These are phyloP conservation scores for Zaprionus camerounensis DNA, from an alignment of 1,140 invertebrate genomes.

Conservation along the genomic window DNA sequence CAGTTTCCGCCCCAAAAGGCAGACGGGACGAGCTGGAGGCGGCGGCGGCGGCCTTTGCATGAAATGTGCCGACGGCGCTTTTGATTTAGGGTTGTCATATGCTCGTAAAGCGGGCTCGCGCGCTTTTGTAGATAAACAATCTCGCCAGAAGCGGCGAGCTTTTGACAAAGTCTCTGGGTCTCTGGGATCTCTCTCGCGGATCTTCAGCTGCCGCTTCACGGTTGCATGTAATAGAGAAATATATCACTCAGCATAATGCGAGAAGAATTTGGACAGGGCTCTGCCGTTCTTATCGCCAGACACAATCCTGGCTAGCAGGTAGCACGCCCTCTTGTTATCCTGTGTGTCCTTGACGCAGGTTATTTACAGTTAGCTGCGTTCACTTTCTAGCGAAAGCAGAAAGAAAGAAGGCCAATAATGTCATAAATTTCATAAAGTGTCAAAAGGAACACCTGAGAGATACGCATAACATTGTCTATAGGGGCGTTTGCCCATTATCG, in stretches of 20 bases:
- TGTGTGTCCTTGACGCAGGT: constrained; percentile 54
- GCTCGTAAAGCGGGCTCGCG: constrained; percentile 50
- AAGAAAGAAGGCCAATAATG: constrained; percentile 61
- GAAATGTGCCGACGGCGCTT: constrained; percentile 63
- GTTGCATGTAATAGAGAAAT: constrained; percentile 75
- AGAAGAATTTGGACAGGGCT: constrained; percentile 59
- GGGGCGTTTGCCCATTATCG: constrained; percentile 62
- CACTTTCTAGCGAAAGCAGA: constrained; percentile 67
- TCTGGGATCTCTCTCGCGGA: constrained; percentile 10
- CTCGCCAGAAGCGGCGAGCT: constrained; percentile 34
- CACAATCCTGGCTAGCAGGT: constrained; percentile 46
- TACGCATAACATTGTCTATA: constrained; percentile 29
- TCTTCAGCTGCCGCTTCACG: constrained; percentile 32
- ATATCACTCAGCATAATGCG: constrained; percentile 56
- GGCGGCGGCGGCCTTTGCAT: constrained; percentile 20
- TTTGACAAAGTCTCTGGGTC: background rate
- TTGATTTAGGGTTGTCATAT: constrained; percentile 68
- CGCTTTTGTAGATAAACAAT: constrained; percentile 54
- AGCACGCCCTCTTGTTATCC: background rate
- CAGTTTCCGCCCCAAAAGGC: constrained; percentile 1
- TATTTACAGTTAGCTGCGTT: constrained; percentile 65
- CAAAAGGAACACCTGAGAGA: constrained; percentile 74
- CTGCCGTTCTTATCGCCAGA: constrained; percentile 30
- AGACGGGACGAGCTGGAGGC: background rate
- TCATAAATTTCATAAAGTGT: constrained; percentile 83